Conservation (phyloP, 2,797 vertebrate species). For the Myioborus miniatus region DNA sequence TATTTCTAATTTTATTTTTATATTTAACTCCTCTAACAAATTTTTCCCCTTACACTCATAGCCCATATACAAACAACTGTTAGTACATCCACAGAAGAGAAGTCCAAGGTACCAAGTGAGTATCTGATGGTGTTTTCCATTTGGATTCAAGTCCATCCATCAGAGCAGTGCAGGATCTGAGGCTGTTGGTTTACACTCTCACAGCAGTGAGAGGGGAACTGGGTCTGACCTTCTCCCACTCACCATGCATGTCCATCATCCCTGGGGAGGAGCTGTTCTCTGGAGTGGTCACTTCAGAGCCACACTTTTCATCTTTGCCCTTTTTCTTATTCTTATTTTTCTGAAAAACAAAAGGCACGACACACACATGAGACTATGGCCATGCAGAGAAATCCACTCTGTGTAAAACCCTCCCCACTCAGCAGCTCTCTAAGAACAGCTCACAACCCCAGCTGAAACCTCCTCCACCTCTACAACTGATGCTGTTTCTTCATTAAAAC, state of each 20-base stretch:
- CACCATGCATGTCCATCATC: slow-evolving; percentile 99
- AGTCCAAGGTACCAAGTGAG: neutral
- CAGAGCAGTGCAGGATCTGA: neutral
- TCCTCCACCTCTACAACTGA: neutral
- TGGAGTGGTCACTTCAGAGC: slow-evolving; percentile 94
- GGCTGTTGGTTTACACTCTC: neutral
- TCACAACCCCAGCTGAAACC: neutral
- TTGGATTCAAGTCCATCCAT: neutral
- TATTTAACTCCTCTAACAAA: neutral
- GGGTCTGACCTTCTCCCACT: slow-evolving; percentile 50
- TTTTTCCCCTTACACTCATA: neutral
- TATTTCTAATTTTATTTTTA: neutral
- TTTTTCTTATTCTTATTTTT: slow-evolving; percentile 99
- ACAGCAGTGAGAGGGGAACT: neutral
- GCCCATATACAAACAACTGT: neutral
- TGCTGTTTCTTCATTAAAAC: neutral
- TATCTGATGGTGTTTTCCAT: neutral
- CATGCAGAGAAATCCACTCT: neutral
- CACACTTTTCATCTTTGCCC: slow-evolving; percentile 96
- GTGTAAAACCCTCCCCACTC: neutral
- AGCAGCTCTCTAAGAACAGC: neutral
- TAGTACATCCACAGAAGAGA: neutral
- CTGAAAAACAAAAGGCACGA: slow-evolving; percentile 69
- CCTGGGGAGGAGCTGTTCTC: slow-evolving; percentile 98
- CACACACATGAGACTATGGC: neutral